Percentiles rank a stretch among this genome's conserved stretches.
phyloP scores from a whole-genome alignment of 2,888 invertebrate species.

The Ormyrus thymus region DNA sequence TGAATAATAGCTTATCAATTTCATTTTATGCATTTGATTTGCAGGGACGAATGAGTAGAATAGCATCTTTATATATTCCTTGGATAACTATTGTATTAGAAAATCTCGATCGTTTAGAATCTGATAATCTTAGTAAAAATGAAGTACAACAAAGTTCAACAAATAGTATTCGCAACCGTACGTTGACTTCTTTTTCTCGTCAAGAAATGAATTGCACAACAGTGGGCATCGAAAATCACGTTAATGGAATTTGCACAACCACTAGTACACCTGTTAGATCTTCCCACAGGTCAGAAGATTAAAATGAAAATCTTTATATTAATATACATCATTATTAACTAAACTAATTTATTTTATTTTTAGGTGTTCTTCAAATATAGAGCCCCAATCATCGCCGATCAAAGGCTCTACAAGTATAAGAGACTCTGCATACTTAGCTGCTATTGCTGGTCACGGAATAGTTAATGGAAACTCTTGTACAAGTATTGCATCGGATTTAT shows the following conservation, averaged over 20 bases:
- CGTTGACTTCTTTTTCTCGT: constrained; percentile 75
- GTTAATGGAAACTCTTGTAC: constrained; percentile 85
- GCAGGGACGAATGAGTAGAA: constrained; percentile 86
- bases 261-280: constrained; percentile 68
- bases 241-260: constrained; percentile 73
- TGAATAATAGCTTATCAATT: neutral
- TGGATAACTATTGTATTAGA: constrained; percentile 92
- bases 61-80: constrained; percentile 93
- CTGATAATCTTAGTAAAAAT: constrained; percentile 69
- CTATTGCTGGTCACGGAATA: constrained; percentile 83
- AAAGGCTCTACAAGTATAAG: constrained; percentile 85
- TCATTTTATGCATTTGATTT: constrained; percentile 37
- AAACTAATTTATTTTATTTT: constrained; percentile 3
- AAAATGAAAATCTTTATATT: neutral
- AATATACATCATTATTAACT: neutral
- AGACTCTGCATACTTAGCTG: constrained; percentile 84
- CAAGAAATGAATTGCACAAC: constrained; percentile 73
- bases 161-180: constrained; percentile 65
- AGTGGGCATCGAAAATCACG: constrained; percentile 76
- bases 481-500: constrained; percentile 85
- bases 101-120: constrained; percentile 84
- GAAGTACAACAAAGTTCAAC: constrained; percentile 74
- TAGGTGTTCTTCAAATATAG: constrained; percentile 84
- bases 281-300: constrained; percentile 64
- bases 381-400: constrained; percentile 79